phyloP scores from a whole-genome alignment of 2,113 vertebrate species.

The Ictalurus punctatus region DNA sequence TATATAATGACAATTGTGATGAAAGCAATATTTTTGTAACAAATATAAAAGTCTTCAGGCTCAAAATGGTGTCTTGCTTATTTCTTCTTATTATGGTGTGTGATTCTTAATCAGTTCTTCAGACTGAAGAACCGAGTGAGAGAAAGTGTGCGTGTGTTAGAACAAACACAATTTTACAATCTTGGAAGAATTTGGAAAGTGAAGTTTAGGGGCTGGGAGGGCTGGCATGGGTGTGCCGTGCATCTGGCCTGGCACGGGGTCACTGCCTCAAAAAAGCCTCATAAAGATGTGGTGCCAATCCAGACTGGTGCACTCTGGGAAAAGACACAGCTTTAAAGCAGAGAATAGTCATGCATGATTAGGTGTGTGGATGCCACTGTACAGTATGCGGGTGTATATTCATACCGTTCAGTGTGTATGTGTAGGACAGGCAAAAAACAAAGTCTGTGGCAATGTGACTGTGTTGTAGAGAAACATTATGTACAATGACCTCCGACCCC shows the following conservation, averaged over 20 bases:
- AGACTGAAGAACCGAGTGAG: neutral
- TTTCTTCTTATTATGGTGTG: neutral
- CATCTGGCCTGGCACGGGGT: conserved; percentile 46
- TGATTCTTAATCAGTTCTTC: neutral
- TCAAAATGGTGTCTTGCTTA: conserved; percentile 10
- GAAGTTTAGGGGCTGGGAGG: conserved; percentile 7
- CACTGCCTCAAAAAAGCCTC: conserved; percentile 32
- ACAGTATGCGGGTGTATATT: neutral
- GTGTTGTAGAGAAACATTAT: conserved; percentile 27
- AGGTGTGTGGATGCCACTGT: neutral
- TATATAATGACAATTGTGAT: conserved; percentile 47
- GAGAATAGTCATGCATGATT: neutral
- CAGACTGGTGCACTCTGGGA: neutral
- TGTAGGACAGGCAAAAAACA: neutral
- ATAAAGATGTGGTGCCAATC: conserved; percentile 22
- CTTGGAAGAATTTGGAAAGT: conserved; percentile 26
- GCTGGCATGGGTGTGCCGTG: conserved; percentile 37
- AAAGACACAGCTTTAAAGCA: conserved; percentile 10
- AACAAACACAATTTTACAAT: conserved; percentile 50
- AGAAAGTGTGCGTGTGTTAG: conserved; percentile 24
- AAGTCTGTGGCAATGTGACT: neutral
- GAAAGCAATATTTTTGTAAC: conserved; percentile 63
- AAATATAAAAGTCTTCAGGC: conserved; percentile 53
- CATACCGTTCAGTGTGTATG: conserved; percentile 3
- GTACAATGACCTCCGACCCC: conserved; percentile 41